Evolutionary conservation across 53 echinoderm and acorn worm species (phyloP), one percentile per base, ranked within the genome.

Genomic region (Arbacia lixula): DNA sequence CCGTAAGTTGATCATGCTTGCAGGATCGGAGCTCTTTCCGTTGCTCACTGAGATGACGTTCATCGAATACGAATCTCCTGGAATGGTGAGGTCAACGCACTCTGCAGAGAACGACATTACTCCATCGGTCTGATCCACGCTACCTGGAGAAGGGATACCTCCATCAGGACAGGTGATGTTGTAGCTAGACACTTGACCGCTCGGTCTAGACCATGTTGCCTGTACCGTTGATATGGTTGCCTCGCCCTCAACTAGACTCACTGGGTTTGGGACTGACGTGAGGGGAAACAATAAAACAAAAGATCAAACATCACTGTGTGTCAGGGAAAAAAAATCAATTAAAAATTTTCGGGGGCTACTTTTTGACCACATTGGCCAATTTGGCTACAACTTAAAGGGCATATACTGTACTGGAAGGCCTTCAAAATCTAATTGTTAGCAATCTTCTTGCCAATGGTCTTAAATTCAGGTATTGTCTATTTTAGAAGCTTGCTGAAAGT

Each of bases 31-130:
- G 1, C 24, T 26, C 69, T 69, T 3, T 42, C 69, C 69, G 26
- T 69, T 69, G 69, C 69, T 69, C 22, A 69, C 1, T 40, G 39
- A 40, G 69, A 26, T 25, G 41, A 69, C 69, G 4, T 58, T 92
- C 88, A 92, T 92, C 14, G 52, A 73, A 76, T 89, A 92, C 4
- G 39, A 54, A 35, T 86, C 68, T 50, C 92, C 92, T 21, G 92
- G 84, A 1, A 14, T 83, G 35, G 89, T 26, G 1, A 92, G 83
- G 54, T 68, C 46, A n/a, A 29, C 26, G 51, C 92, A 92, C 6
- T 62, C 53, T 12, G 86, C 89, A n/a, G 24, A 3, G 69, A 69
- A 42, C 21, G 69, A 25, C 6, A 39, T 42, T 26, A 20, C 24
- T 40, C 42, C 69, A 42, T 41, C 12, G 36, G 35, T 35, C 3